phyloP scores from a whole-genome alignment of 2,888 invertebrate genomes.

The Ormyrus thymus region DNA sequence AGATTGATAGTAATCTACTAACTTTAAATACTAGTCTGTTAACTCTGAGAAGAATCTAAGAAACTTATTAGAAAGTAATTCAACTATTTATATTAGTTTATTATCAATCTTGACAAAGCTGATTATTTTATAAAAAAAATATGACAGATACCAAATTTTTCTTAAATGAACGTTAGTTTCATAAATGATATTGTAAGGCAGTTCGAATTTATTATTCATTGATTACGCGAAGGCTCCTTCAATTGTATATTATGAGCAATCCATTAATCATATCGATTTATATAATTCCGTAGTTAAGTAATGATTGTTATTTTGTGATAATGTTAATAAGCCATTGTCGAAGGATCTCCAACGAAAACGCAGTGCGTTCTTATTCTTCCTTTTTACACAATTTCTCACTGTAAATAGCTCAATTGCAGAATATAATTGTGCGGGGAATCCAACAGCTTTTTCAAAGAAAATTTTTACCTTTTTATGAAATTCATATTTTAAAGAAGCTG shows the following conservation, averaged over 20 bases:
- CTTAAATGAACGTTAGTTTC: no score
- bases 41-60: no score
- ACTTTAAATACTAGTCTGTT: no score
- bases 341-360: conserved; percentile 37
- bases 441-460: conserved; percentile 16
- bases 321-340: conserved; percentile 37
- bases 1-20: background rate
- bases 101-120: no score
- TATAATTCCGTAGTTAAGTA: conserved; percentile 41
- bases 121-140: no score
- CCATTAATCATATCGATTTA: conserved; percentile 44
- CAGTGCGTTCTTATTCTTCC: conserved; percentile 41
- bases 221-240: background rate
- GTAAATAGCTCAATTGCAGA: conserved; percentile 42
- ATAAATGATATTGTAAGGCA: background rate
- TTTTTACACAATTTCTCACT: conserved; percentile 34
- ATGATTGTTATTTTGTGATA: conserved; percentile 52
- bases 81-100: no score
- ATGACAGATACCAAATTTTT: no score
- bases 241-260: conserved; percentile 3
- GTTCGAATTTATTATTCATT: conserved; percentile 15
- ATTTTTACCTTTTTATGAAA: conserved; percentile 7
- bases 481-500: background rate
- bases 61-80: no score
- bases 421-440: conserved; percentile 43